These are phyloP conservation scores for Phaenicophaeus curvirostris DNA, from an alignment of 2,797 vertebrate species.

Conservation along the genomic window DNA sequence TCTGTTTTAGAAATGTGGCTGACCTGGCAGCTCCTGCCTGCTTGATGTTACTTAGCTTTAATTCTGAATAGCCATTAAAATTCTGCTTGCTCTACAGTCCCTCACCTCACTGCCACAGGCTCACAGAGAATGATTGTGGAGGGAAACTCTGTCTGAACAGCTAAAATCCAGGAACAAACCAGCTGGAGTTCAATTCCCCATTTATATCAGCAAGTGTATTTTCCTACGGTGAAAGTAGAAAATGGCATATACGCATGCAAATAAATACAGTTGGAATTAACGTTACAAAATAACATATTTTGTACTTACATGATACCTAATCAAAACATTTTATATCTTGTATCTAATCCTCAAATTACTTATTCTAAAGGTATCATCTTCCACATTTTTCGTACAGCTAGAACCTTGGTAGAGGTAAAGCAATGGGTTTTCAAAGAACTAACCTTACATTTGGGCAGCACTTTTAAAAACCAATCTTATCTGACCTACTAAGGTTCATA, in stretches of 20 bases:
- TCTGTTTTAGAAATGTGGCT: slow-evolving; percentile 45
- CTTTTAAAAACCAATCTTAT: background rate
- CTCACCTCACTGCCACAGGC: slow-evolving; percentile 9
- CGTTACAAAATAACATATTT: background rate
- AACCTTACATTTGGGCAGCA: background rate
- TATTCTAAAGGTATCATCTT: background rate
- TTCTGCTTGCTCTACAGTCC: slow-evolving; percentile 30
- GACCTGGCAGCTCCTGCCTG: slow-evolving; percentile 52
- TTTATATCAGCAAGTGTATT: background rate
- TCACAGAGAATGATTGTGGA: background rate
- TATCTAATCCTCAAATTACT: background rate
- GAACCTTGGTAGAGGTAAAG: background rate
- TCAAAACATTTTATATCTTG: background rate
- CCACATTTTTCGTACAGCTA: background rate
- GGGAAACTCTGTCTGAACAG: background rate
- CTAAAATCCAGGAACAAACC: background rate
- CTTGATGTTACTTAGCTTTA: slow-evolving; percentile 55
- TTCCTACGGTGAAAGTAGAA: background rate
- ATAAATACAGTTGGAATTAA: background rate
- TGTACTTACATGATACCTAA: background rate
- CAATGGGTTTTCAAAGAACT: background rate
- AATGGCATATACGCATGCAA: background rate
- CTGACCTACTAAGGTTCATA: background rate
- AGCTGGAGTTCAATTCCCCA: background rate
- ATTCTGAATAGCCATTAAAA: slow-evolving; percentile 64